Evolutionary conservation across 64 coral and sea anemone genomes (phyloP).

Genomic region (Trachythela sp.): DNA sequence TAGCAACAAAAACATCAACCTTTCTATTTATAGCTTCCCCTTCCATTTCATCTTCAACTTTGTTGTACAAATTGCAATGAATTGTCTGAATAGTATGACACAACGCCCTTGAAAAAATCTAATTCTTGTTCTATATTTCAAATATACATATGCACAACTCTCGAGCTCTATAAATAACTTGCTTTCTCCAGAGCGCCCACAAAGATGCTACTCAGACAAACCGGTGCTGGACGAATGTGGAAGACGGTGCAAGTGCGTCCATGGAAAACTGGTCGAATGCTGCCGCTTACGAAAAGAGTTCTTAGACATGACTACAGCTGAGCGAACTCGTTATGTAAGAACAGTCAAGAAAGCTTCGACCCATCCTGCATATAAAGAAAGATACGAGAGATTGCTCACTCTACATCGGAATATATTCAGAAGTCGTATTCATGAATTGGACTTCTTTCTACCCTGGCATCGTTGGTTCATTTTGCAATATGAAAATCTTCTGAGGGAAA

Average conservation of each 20-base stretch:
- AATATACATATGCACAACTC: no score
- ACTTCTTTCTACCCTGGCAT: constrained; percentile 19
- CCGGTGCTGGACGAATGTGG: neutral
- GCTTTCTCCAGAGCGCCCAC: no score
- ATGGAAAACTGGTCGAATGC: neutral
- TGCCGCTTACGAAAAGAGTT: neutral
- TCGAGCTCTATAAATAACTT: no score
- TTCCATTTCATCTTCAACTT: no score
- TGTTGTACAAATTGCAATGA: no score
- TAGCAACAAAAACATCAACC: no score
- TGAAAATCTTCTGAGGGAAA: constrained; percentile 46
- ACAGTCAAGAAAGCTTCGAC: neutral
- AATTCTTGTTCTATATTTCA: no score
- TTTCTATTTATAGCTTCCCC: no score
- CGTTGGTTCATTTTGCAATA: constrained; percentile 50
- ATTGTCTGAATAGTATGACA: no score
- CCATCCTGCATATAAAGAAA: neutral
- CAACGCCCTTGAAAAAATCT: no score
- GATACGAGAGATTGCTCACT: neutral
- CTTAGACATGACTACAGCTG: neutral
- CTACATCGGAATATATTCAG: neutral
- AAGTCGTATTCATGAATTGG: neutral
- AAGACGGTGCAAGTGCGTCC: neutral
- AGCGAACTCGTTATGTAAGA: neutral
- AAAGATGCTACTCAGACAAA: no score